Conservation (phyloP, 2,888 invertebrate genomes). For the Thyatira batis region DNA sequence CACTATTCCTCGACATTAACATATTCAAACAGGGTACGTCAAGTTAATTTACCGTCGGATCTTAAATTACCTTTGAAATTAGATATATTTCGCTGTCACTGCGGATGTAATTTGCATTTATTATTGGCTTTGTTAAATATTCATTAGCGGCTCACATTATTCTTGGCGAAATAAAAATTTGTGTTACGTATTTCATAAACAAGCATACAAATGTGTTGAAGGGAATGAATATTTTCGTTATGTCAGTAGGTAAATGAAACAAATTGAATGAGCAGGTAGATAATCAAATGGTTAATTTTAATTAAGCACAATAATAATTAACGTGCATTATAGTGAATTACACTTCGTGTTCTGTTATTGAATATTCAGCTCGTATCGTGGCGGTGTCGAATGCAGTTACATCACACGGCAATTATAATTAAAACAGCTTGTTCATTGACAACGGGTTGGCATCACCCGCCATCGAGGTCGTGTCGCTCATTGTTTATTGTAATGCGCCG, state of each 20-base stretch:
- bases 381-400: slow-evolving; percentile 42
- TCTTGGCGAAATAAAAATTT: neutral
- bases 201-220: too few species aligned
- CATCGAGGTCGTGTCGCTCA: slow-evolving; percentile 33
- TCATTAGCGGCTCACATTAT: slow-evolving; percentile 30
- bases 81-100: slow-evolving; percentile 60
- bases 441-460: slow-evolving; percentile 17
- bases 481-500: slow-evolving; percentile 54
- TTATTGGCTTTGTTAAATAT: slow-evolving; percentile 56
- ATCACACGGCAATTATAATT: slow-evolving; percentile 49
- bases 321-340: neutral
- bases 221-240: too few species aligned
- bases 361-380: slow-evolving; percentile 19
- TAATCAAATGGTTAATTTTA: neutral
- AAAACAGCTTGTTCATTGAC: slow-evolving; percentile 43
- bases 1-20: slow-evolving; percentile 32
- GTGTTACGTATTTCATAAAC: neutral
- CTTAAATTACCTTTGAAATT: slow-evolving; percentile 61
- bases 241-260: too few species aligned
- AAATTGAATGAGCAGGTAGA: too few species aligned
- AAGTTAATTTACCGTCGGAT: slow-evolving; percentile 53
- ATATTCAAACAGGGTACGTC: slow-evolving; percentile 52
- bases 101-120: slow-evolving; percentile 60
- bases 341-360: neutral
- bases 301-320: neutral